These are phyloP conservation scores for Lymantria dispar DNA, from an alignment of 2,888 invertebrate genomes.

Conservation along the genomic window DNA sequence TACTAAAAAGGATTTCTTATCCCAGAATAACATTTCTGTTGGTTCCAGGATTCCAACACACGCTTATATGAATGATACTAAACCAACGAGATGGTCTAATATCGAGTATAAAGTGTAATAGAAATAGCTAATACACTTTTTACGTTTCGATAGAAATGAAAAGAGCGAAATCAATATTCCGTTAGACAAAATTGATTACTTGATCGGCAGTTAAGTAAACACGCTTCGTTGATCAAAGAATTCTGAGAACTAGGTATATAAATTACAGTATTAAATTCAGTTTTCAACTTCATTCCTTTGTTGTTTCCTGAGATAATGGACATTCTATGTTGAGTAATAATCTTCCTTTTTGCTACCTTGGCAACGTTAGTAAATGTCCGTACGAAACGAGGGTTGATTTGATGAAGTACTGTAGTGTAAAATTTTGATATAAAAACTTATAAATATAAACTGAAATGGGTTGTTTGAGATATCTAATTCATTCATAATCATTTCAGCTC, in stretches of 20 bases:
- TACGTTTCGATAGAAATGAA: background rate
- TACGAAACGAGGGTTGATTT: slow-evolving; percentile 1
- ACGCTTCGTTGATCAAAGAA: slow-evolving; percentile 23
- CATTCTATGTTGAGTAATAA: slow-evolving; percentile 3
- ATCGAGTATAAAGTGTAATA: no score
- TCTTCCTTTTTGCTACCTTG: slow-evolving; percentile 2
- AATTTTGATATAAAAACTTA: background rate
- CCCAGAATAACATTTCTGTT: no score
- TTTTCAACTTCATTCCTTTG: slow-evolving; percentile 9
- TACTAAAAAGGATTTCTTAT: no score
- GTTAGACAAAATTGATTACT: slow-evolving; percentile 10
- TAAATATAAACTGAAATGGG: no score
- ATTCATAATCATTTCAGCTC: no score
- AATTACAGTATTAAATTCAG: slow-evolving; percentile 9
- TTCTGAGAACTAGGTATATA: slow-evolving; percentile 19
- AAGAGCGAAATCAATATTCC: background rate
- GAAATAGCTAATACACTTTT: no score
- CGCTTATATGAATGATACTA: no score
- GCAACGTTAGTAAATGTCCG: slow-evolving; percentile 1
- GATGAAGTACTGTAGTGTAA: background rate
- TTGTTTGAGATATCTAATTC: no score
- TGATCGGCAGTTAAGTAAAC: slow-evolving; percentile 27
- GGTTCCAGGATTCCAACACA: no score
- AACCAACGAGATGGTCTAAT: no score
- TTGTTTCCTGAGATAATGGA: slow-evolving; percentile 3